Percentiles rank a stretch among this genome's conserved stretches.
These are phyloP conservation scores for Centropus unirufus DNA, from an alignment of 2,113 vertebrate species.

Conservation along the genomic window DNA sequence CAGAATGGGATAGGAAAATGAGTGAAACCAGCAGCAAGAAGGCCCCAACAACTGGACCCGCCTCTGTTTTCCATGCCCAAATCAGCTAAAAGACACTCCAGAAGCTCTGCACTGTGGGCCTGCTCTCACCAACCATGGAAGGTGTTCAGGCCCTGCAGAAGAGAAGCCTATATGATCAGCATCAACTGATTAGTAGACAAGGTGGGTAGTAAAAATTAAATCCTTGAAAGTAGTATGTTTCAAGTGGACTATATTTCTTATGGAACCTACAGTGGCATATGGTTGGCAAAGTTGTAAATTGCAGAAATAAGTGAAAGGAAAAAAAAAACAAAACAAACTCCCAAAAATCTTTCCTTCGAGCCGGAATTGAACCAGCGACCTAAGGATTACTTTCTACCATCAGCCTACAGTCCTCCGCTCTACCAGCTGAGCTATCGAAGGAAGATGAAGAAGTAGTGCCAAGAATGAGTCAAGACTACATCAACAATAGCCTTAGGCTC, in stretches of 20 bases:
- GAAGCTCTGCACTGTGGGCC: background rate
- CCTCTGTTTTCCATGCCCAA: background rate
- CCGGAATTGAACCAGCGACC: conserved; percentile 46
- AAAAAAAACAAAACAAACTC: background rate
- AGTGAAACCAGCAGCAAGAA: background rate
- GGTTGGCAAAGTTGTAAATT: background rate
- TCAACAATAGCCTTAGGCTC: conserved; percentile 66
- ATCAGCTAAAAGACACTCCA: background rate
- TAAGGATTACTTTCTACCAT: background rate
- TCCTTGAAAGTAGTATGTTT: background rate
- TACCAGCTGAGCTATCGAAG: conserved; percentile 92
- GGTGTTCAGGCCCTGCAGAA: background rate
- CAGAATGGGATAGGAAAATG: background rate
- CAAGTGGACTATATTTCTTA: background rate
- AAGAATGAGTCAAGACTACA: conserved; percentile 54
- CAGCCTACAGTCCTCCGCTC: conserved; percentile 87
- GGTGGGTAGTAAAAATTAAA: background rate
- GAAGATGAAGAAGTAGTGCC: background rate
- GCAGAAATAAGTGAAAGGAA: background rate
- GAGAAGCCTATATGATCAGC: background rate
- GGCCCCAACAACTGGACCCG: background rate
- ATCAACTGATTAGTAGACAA: background rate
- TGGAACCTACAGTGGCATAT: accelerated
- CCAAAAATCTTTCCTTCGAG: conserved; percentile 30
- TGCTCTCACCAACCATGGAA: background rate